phyloP scores from a whole-genome alignment of 2,113 vertebrate species.

The Pseudorectes ferrugineus region DNA sequence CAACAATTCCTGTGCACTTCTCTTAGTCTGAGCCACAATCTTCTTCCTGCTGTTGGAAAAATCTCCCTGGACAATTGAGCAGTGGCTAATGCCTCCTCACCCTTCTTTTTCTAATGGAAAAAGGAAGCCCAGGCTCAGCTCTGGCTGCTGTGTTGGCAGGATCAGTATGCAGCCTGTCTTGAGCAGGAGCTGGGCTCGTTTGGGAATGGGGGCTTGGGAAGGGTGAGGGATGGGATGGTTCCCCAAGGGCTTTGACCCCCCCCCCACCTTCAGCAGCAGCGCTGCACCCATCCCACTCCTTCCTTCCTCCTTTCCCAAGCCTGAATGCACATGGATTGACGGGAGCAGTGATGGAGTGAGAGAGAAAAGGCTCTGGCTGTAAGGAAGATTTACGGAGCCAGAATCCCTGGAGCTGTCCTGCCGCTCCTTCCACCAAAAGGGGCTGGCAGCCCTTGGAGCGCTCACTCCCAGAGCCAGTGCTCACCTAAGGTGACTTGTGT shows the following conservation, averaged over 20 bases:
- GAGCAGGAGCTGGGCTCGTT: background rate
- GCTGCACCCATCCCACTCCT: rapidly evolving
- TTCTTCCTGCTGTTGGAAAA: background rate
- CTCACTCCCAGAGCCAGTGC: rapidly evolving
- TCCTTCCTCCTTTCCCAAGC: background rate
- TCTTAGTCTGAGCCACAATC: background rate
- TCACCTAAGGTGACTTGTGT: rapidly evolving
- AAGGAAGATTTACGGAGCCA: background rate
- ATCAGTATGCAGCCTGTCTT: rapidly evolving
- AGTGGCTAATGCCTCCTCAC: background rate
- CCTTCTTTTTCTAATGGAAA: background rate
- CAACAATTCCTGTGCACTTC: background rate
- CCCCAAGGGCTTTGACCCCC: rapidly evolving
- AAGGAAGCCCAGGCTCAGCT: background rate
- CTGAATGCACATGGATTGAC: rapidly evolving
- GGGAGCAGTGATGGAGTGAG: background rate
- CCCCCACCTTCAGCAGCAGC: rapidly evolving
- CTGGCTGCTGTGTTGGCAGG: background rate
- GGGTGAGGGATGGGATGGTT: background rate
- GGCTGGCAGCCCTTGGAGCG: rapidly evolving
- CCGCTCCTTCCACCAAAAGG: rapidly evolving
- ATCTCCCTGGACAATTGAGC: background rate
- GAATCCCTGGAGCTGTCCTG: background rate
- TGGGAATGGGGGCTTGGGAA: background rate
- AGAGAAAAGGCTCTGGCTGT: background rate